Base-by-base conservation (phyloP, 2,797 vertebrate species). In the Lateolabrax maculatus region DNA sequence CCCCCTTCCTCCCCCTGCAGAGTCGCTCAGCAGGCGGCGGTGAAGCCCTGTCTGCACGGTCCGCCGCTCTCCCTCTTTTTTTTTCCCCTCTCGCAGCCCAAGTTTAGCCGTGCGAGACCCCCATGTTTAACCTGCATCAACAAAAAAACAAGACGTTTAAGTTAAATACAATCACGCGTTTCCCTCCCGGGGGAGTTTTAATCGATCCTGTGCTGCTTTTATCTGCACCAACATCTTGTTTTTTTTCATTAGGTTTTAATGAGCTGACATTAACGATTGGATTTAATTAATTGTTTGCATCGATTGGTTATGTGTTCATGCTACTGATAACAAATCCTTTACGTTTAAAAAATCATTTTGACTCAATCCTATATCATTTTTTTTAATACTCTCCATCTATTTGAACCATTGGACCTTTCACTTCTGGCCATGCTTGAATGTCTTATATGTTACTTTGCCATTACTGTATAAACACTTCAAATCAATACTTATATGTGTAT, bases 11-110 rank as follows among this genome's bases (percentile, higher is more conserved):
- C n/a, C n/a, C n/a, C n/a, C n/a, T 51, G 6, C 44, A 0, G 63
- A 89, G 88, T 80, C 86, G 73, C 84, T 88, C 84, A 77, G 77
- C 81, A 89, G 84, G 84, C 88, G 60, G 75, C 81, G 16, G 77
- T 13, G 82, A 70, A 61, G 25, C 85, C 68, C 63, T 55, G 58
- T 9, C 48, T 25, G 55, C 75, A 25, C 48, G 23, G 11, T 4
- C 2, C 31, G 36, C 31, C 51, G 18, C 71, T 39, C 51, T 25
- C 81, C 31, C 53, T 39, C 29, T 13, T 6, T 6, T 57, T 23
- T 19, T 21, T 43, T 10, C 23, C 23, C 27, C 6, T 21, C 48
- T 65, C 52, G 7, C 44, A 63, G 43, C 16, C 3, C 18, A 41
- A 3, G 13, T 21, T 27, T 3, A 19, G 19, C n/a, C 3, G 16